Conservation (phyloP, 2,797 vertebrate species). For the Dallia pectoralis region DNA sequence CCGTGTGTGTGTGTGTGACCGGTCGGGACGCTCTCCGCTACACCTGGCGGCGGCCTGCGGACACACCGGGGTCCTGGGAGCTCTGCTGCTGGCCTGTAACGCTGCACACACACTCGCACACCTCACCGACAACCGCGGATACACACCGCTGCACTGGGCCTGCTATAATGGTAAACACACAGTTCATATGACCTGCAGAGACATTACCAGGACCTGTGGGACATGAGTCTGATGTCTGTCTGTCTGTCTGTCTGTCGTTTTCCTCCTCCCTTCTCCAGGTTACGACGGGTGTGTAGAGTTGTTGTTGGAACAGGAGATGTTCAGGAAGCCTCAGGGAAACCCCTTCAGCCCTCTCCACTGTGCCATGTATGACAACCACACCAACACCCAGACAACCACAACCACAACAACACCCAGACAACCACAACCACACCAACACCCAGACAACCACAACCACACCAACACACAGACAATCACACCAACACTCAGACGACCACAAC, state of each 20-base stretch:
- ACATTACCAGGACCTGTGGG: neutral
- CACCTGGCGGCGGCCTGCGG: conserved; percentile 92
- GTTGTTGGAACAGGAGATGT: conserved; percentile 87
- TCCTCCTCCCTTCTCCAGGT: conserved; percentile 67
- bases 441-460: too few species aligned
- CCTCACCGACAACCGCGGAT: conserved; percentile 88
- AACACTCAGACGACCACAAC: too few species aligned
- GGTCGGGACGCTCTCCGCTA: conserved; percentile 84
- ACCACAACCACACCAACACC: too few species aligned
- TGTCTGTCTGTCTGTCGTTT: neutral
- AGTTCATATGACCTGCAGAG: neutral
- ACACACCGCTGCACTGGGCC: conserved; percentile 96
- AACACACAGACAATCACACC: too few species aligned
- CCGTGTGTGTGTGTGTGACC: conserved; percentile 80
- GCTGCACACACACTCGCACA: conserved; percentile 72
- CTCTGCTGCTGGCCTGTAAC: conserved; percentile 81
- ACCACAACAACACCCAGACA: too few species aligned
- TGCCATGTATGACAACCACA: too few species aligned
- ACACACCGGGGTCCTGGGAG: conserved; percentile 82
- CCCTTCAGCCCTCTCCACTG: conserved; percentile 95
- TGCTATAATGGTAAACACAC: conserved; percentile 87
- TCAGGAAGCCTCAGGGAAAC: conserved; percentile 90
- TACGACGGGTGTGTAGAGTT: conserved; percentile 94
- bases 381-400: too few species aligned
- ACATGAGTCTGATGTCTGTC: neutral